A percentile compares a stretch with the other conserved stretches of the same genome.
phyloP scores from a whole-genome alignment of 2,888 invertebrate genomes.

The Coelopa pilipes region DNA sequence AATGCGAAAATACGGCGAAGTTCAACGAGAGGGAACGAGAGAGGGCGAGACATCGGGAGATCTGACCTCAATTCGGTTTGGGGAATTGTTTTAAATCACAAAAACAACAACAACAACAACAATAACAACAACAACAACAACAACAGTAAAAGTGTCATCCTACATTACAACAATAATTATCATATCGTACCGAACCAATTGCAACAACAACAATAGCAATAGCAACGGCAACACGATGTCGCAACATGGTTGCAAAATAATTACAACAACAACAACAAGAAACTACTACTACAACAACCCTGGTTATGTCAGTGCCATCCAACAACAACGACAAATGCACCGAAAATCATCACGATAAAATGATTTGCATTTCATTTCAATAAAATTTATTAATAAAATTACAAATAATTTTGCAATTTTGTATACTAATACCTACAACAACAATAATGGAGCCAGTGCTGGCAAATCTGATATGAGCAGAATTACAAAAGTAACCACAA shows the following conservation, averaged over 20 bases:
- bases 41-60: too few species aligned
- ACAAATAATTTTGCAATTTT: neutral
- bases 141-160: neutral
- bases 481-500: neutral
- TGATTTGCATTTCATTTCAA: conserved; percentile 1
- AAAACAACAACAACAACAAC: too few species aligned
- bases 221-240: conserved; percentile 5
- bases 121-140: neutral
- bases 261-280: neutral
- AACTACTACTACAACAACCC: neutral
- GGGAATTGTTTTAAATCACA: too few species aligned
- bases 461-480: neutral
- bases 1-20: too few species aligned
- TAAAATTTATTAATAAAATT: neutral
- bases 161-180: neutral
- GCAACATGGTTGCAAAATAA: neutral
- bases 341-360: neutral
- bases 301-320: neutral
- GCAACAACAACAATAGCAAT: neutral
- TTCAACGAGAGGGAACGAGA: too few species aligned
- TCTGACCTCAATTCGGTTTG: too few species aligned
- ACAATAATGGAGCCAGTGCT: neutral
- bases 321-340: conserved; percentile 1
- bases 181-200: too few species aligned
- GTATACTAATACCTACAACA: neutral